Evolutionary conservation across 2,888 invertebrate genomes (phyloP), one percentile per base, ranked within the genome.

Genomic region (Andricus quercusramuli): DNA sequence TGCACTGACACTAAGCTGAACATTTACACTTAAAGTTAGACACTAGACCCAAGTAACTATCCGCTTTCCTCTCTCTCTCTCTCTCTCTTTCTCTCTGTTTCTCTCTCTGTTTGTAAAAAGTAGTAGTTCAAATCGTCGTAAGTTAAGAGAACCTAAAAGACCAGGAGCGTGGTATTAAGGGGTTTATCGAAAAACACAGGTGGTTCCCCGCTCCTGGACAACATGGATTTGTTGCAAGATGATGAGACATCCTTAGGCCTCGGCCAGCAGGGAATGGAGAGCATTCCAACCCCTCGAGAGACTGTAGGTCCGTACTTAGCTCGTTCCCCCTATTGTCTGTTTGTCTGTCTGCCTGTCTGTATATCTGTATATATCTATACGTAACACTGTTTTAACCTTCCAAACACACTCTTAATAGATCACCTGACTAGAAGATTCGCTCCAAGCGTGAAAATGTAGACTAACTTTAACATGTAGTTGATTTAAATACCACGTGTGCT

Each of bases 161-260:
- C 70, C 76, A 80, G 82, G 79, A 83, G 78, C 76, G 80, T 88
- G 87, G 88, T 70, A 89, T 89, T 88, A 89, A 88, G 88, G 88
- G 88, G 88, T 88, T 89, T 85, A 81, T 84, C 80, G 79, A 82
- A 83, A 82, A 86, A 90, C 84, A 88, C 92, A 92, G 92, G 92
- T 92, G 91, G 90, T 86, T 92, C 92, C 77, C 92, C 92, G 89
- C 91, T 92, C 85, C 89, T 93, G 92, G 92, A 92, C 88, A 92
- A 91, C 89, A 92, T 92, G 92, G 92, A 92, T 83, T 91, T 93
- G 88, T 90, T 92, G 87, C 92, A 91, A 91, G 92, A 92, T 86
- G 92, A 92, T 88, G 92, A 92, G 83, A 90, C 91, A 87, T 90
- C 92, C 82, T 92, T 93, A 91, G 90, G 90, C 85, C 90, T 92